Conservation (phyloP, 1,140 invertebrate species). For the Zaprionus capensis region DNA sequence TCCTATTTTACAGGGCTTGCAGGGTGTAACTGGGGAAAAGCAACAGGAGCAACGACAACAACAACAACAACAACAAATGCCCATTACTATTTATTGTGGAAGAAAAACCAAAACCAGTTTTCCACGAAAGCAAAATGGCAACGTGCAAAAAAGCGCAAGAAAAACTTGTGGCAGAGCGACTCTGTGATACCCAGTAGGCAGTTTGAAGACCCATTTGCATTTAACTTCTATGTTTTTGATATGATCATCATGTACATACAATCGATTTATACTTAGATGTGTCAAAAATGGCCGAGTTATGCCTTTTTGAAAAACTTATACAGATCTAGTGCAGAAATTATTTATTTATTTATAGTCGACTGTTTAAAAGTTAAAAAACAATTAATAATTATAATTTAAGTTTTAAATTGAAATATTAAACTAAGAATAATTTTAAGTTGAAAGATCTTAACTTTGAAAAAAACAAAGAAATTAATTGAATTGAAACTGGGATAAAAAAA, state of each 20-base stretch:
- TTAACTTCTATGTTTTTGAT: not conserved
- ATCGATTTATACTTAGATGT: not conserved
- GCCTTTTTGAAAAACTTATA: not conserved
- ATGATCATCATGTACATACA: not conserved
- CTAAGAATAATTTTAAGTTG: no score
- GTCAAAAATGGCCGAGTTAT: not conserved
- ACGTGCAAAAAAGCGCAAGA: constrained; percentile 21
- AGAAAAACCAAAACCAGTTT: constrained; percentile 72
- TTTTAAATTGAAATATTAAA: no score
- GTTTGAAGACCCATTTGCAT: not conserved
- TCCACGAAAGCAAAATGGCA: constrained; percentile 54
- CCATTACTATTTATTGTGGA: constrained; percentile 50
- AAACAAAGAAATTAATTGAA: no score
- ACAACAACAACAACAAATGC: constrained; percentile 25
- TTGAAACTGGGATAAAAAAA: no score
- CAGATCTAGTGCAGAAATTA: not conserved
- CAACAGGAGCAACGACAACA: not conserved
- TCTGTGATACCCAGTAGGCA: not conserved
- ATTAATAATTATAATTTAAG: no score
- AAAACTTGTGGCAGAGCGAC: not conserved
- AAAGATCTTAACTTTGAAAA: no score
- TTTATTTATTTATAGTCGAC: no score
- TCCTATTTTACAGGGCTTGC: not conserved
- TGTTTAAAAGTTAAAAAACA: no score
- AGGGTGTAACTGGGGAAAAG: constrained; percentile 19